Percentiles rank a stretch among this genome's conserved stretches.
Evolutionary conservation across 2,888 invertebrate genomes (phyloP).

Genomic region (Hypomecis atomaria): DNA sequence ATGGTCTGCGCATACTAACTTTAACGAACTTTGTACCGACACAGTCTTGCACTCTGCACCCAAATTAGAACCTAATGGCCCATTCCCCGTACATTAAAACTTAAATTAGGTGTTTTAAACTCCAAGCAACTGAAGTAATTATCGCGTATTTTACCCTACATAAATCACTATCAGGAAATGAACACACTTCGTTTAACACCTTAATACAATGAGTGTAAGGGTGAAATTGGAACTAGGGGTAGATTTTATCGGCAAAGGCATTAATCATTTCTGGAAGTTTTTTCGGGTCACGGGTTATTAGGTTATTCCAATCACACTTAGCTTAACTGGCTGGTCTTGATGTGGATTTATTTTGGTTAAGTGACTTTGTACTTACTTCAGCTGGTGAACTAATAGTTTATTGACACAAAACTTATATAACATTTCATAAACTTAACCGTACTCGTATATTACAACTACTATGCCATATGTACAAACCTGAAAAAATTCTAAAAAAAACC

Average conservation of each 20-base stretch:
- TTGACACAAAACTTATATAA: too few relatives aligned
- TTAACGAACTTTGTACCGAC: constrained; percentile 10
- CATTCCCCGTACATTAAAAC: constrained; percentile 38
- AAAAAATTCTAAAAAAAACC: too few relatives aligned
- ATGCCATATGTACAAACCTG: too few relatives aligned
- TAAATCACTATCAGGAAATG: constrained; percentile 40
- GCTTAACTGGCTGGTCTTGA: constrained; percentile 32
- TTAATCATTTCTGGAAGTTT: constrained; percentile 44
- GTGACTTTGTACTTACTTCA: constrained; percentile 15
- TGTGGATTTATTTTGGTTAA: constrained; percentile 15
- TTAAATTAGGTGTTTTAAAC: constrained; percentile 36
- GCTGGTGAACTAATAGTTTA: too few relatives aligned
- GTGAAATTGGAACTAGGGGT: constrained; percentile 27
- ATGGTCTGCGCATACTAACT: background rate
- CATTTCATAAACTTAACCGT: too few relatives aligned
- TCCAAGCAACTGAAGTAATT: constrained; percentile 40
- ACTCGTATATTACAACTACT: too few relatives aligned
- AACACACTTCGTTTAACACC: constrained; percentile 31
- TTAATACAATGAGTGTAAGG: constrained; percentile 29
- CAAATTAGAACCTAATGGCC: constrained; percentile 34
- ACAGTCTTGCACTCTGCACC: constrained; percentile 29
- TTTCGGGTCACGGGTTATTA: constrained; percentile 45
- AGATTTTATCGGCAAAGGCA: constrained; percentile 41
- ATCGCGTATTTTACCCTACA: constrained; percentile 39
- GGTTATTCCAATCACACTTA: constrained; percentile 43